Conservation (phyloP, 2,888 invertebrate genomes). For the Lomographa bimaculata region DNA sequence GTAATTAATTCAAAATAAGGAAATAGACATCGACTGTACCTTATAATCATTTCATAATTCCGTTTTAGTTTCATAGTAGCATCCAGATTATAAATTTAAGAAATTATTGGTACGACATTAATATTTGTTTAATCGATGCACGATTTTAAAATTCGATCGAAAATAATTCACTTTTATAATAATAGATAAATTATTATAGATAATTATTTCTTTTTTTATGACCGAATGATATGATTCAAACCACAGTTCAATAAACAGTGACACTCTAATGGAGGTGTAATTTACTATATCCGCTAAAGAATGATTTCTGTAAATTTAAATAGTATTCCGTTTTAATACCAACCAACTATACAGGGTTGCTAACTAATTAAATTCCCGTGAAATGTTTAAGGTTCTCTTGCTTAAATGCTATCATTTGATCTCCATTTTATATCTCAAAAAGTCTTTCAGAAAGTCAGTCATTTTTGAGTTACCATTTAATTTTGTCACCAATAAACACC, state of each 20-base stretch:
- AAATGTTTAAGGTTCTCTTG: no score
- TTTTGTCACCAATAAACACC: no score
- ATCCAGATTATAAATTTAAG: conserved; percentile 25
- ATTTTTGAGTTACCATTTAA: no score
- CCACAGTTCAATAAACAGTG: conserved; percentile 14
- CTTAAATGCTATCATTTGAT: no score
- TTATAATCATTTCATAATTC: conserved; percentile 18
- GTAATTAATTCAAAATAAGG: conserved; percentile 53
- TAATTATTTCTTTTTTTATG: conserved; percentile 18
- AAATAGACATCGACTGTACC: conserved; percentile 22
- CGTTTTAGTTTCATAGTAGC: conserved; percentile 16
- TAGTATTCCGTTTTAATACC: no score
- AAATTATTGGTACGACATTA: conserved; percentile 15
- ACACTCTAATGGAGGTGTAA: no score
- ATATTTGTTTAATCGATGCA: conserved; percentile 24
- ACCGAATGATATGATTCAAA: conserved; percentile 12
- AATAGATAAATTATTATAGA: conserved; percentile 27
- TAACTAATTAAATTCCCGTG: no score
- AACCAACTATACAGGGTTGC: no score
- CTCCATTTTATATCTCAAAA: no score
- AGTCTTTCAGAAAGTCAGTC: no score
- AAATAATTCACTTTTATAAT: conserved; percentile 24
- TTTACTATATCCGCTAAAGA: no score
- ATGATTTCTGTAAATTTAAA: no score
- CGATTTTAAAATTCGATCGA: conserved; percentile 31